Evolutionary conservation across 2,888 invertebrate genomes (phyloP).

Genomic region (Aspidapion aeneum): DNA sequence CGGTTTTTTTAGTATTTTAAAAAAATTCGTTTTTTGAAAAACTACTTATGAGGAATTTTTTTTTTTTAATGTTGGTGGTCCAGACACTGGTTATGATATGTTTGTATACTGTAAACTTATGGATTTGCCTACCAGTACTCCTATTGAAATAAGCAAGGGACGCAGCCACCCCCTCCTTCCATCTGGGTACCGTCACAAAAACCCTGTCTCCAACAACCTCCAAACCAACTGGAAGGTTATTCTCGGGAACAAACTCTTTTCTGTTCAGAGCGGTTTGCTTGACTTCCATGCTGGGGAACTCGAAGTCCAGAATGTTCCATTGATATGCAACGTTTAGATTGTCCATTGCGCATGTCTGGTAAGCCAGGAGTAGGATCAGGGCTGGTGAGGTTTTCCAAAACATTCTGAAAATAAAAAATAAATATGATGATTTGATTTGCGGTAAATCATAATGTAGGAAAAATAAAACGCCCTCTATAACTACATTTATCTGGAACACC

Average conservation of each 20-base stretch:
- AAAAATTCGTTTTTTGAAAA: too few species aligned
- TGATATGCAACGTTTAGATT: conserved; percentile 66
- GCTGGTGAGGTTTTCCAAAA: background rate
- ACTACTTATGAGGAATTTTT: too few species aligned
- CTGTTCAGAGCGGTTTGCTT: conserved; percentile 57
- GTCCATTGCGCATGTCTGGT: conserved; percentile 44
- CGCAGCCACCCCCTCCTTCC: conserved; percentile 71
- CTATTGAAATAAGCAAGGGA: conserved; percentile 65
- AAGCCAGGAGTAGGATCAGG: background rate
- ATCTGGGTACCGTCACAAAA: conserved; percentile 72
- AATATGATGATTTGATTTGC: too few species aligned
- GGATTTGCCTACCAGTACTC: conserved; percentile 64
- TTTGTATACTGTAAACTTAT: too few species aligned
- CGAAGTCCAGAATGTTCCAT: conserved; percentile 72
- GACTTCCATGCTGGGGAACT: conserved; percentile 56
- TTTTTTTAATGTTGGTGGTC: too few species aligned
- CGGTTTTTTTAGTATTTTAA: too few species aligned
- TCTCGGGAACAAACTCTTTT: conserved; percentile 62
- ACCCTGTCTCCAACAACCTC: conserved; percentile 66
- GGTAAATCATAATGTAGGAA: too few species aligned
- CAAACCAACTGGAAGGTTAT: conserved; percentile 71
- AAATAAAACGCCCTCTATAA: too few species aligned
- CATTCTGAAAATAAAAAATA: conserved; percentile 11
- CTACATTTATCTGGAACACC: too few species aligned
- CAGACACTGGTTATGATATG: too few species aligned